Evolutionary conservation across 2,797 vertebrate species (phyloP), one percentile per base, ranked within the genome.

Genomic region (Coregonus sp.): DNA sequence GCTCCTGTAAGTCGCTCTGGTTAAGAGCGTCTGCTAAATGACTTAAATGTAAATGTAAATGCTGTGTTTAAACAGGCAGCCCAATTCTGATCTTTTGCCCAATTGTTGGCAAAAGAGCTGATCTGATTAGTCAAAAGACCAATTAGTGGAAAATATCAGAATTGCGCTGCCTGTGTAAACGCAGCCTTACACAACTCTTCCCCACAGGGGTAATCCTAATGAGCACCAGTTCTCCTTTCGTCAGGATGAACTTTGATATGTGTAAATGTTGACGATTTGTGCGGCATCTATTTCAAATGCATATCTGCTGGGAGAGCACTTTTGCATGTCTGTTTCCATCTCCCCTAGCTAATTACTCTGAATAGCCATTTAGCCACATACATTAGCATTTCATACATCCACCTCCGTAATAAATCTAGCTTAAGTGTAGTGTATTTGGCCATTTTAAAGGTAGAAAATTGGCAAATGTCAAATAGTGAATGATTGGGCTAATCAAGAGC

Each of bases 401-500:
- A 20, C 14, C 18, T 47, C 51, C 63, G 78, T 80, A 76, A 81
- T 74, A 83, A 77, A 72, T 74, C 78, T 66, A 80, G 80, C 85
- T 79, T 80, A 87, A 83, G 80, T 86, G 86, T 79, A 78, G 65
- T 82, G 72, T n/a, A 20, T 37, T 59, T 59, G 25, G n/a, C 16
- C 3, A 85, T 86, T 76, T 78, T 80, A 83, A 88, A 88, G 75
- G 82, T 81, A 83, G 79, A 83, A 84, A 82, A 81, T 80, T 76
- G 76, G 72, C 84, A 84, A 93, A 92, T 91, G 88, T 91, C 87
- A 92, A 87, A 87, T 83, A 74, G 84, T 76, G 76, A 78, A 89
- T 86, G 66, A 75, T 82, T 88, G 80, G 81, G 82, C 75, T 90
- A 91, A 92, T 93, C 90, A 90, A 82, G 77, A 85, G 79, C 75